A percentile compares a stretch with the other conserved stretches of the same genome.
phyloP scores from a whole-genome alignment of 2,113 vertebrate species.

The Grus americana region DNA sequence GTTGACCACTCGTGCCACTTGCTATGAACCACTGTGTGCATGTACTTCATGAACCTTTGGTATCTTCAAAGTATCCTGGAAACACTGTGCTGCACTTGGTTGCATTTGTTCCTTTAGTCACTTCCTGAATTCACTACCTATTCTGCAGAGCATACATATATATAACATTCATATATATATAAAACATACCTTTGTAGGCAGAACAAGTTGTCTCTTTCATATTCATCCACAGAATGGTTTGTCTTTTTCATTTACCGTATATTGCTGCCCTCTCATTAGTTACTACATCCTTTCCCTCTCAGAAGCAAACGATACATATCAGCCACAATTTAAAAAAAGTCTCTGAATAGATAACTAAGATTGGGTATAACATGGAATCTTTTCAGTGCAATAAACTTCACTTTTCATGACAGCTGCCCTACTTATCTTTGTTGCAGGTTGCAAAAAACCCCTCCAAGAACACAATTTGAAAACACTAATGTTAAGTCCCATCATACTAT shows the following conservation, averaged over 20 bases:
- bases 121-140: neutral
- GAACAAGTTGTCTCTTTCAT: neutral
- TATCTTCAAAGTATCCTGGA: neutral
- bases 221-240: neutral
- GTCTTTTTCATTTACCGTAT: neutral
- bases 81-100: neutral
- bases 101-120: neutral
- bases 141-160: neutral
- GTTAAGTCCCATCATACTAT: neutral
- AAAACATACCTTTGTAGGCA: neutral
- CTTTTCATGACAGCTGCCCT: neutral
- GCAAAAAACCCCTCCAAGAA: fast-evolving
- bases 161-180: neutral
- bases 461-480: neutral
- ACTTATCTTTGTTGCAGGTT: neutral
- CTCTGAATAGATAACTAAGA: neutral
- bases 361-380: neutral
- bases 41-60: neutral
- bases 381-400: neutral
- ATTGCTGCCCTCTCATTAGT: neutral
- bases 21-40: neutral
- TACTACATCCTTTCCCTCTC: neutral
- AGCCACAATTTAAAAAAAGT: neutral
- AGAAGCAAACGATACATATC: neutral
- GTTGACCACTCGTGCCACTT: neutral